Conservation (phyloP, 2,113 vertebrate genomes). For the Hystrix brachyura region DNA sequence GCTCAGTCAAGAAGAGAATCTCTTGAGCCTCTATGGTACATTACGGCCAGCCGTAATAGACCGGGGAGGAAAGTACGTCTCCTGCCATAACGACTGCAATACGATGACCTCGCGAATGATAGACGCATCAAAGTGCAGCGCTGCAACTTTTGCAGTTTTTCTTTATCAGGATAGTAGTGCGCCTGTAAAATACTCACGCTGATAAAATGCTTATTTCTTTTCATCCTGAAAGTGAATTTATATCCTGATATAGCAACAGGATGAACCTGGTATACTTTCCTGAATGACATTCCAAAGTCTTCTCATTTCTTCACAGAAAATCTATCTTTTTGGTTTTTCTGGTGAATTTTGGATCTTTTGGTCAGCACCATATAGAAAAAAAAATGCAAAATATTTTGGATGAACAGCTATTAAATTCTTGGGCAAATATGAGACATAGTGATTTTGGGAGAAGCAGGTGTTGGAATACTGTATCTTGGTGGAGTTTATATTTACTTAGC, state of each 20-base stretch:
- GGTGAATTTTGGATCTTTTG: neutral
- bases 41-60: constrained; percentile 79
- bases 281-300: neutral
- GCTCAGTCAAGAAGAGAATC: constrained; percentile 82
- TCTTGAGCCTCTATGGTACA: constrained; percentile 81
- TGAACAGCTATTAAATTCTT: neutral
- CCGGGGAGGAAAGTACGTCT: constrained; percentile 66
- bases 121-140: constrained; percentile 61
- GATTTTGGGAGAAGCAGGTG: neutral
- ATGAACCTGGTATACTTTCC: neutral
- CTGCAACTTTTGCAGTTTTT: constrained; percentile 80
- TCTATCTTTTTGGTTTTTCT: neutral
- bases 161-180: constrained; percentile 51
- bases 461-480: neutral
- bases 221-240: neutral
- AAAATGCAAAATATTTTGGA: neutral
- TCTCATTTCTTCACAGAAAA: neutral
- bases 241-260: neutral
- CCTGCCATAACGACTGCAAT: constrained; percentile 71
- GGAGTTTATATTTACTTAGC: neutral
- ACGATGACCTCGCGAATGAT: constrained; percentile 72
- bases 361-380: neutral
- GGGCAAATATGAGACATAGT: neutral
- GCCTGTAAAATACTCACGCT: constrained; percentile 14
- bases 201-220: constrained; percentile 1